phyloP scores from a whole-genome alignment of 2,888 invertebrate genomes.

The Zaprionus lineosus region DNA sequence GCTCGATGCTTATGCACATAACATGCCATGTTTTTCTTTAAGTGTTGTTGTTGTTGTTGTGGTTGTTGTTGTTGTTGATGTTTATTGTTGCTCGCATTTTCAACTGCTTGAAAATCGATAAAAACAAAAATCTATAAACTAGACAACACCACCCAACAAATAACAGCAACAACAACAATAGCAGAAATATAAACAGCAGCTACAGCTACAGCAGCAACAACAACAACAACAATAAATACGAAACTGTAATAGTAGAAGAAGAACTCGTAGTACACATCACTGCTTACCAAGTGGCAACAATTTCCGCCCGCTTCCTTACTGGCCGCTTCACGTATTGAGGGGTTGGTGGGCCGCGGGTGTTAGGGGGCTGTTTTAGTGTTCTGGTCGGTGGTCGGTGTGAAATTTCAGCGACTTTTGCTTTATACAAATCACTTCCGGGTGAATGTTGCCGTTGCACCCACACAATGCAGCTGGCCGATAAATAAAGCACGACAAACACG shows the following conservation, averaged over 20 bases:
- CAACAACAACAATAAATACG: conserved; percentile 5
- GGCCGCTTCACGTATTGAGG: not conserved
- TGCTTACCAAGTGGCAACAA: conserved; percentile 46
- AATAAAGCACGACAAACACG: conserved; percentile 17
- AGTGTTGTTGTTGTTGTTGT: conserved; percentile 24
- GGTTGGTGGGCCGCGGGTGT: not conserved
- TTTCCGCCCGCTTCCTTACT: conserved; percentile 30
- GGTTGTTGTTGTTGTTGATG: conserved; percentile 34
- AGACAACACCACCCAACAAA: conserved; percentile 20
- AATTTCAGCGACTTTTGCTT: conserved; percentile 43
- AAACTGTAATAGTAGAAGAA: conserved; percentile 2
- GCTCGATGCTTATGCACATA: conserved; percentile 25
- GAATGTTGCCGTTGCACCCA: conserved; percentile 48
- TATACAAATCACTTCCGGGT: conserved; percentile 64
- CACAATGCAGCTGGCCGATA: conserved; percentile 35
- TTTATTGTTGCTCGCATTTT: conserved; percentile 35
- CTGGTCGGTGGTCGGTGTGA: conserved; percentile 21
- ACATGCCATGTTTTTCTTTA: conserved; percentile 29
- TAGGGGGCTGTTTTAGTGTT: not conserved
- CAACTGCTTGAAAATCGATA: conserved; percentile 77
- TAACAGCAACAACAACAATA: conserved; percentile 4
- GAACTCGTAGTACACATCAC: conserved; percentile 13
- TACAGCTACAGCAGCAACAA: too few species aligned
- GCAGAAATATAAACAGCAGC: not conserved
- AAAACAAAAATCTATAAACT: conserved; percentile 59